These are phyloP conservation scores for Incurvaria masculella DNA, from an alignment of 2,888 invertebrate genomes.

Conservation along the genomic window DNA sequence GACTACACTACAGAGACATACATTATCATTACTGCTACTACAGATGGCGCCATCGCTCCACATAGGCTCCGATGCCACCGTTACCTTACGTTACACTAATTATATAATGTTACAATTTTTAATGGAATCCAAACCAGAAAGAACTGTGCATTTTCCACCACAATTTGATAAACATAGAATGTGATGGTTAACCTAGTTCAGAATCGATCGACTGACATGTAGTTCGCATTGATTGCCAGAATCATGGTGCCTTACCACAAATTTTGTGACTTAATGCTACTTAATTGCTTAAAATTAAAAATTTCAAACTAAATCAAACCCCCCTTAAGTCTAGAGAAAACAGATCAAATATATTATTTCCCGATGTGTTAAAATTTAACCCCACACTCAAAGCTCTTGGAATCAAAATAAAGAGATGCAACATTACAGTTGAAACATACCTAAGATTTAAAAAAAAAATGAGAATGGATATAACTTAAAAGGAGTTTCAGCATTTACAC, in stretches of 20 bases:
- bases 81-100: neutral
- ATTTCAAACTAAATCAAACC: neutral
- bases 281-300: neutral
- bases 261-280: neutral
- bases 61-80: neutral
- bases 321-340: neutral
- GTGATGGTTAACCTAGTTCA: no score
- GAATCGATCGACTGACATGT: no score
- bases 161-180: no score
- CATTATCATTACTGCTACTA: conserved; percentile 45
- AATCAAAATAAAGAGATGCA: no score
- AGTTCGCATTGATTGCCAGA: no score
- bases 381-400: no score
- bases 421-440: no score
- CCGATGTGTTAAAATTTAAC: neutral
- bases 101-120: no score
- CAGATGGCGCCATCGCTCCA: conserved; percentile 22
- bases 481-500: no score
- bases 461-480: no score
- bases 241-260: neutral
- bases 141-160: neutral
- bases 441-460: no score
- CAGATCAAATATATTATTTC: neutral
- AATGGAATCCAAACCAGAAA: neutral
- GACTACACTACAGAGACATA: conserved; percentile 54